Percentiles rank a stretch among this genome's conserved stretches.
These are phyloP conservation scores for Thalassophryne amazonica DNA, from an alignment of 2,797 vertebrate species.

Conservation along the genomic window DNA sequence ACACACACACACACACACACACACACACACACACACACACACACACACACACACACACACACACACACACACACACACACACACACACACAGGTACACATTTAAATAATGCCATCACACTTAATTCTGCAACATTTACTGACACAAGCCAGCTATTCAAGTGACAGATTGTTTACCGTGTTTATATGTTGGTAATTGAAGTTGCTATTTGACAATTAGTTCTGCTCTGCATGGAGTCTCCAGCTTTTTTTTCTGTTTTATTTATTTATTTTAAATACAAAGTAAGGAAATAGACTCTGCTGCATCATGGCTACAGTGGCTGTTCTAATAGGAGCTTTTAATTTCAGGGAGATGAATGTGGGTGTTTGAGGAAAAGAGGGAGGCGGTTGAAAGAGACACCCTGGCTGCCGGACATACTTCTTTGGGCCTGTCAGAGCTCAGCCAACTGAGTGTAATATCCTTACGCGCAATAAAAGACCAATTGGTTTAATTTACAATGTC, in stretches of 20 bases:
- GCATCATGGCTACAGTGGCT: constrained; percentile 13
- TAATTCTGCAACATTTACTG: neutral
- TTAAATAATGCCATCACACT: constrained; percentile 27
- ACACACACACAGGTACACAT: constrained; percentile 16
- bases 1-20: too few species aligned
- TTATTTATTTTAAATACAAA: too few species aligned
- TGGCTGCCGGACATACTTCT: constrained; percentile 29
- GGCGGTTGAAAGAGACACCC: constrained; percentile 4
- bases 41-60: constrained; percentile 1
- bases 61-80: neutral
- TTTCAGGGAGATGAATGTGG: constrained; percentile 33
- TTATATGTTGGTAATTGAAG: constrained; percentile 45
- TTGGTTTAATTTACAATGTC: constrained; percentile 49
- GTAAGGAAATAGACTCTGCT: constrained; percentile 21
- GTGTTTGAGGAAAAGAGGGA: neutral
- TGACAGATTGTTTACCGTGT: constrained; percentile 16
- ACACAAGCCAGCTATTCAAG: neutral
- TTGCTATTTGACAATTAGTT: constrained; percentile 45
- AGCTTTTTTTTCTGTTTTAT: constrained; percentile 2
- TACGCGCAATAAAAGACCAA: constrained; percentile 58
- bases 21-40: constrained; percentile 16
- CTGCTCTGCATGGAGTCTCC: constrained; percentile 30
- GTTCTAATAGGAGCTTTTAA: constrained; percentile 39
- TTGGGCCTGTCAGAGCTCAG: constrained; percentile 36
- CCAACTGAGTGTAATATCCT: constrained; percentile 40